Evolutionary conservation across 1,140 invertebrate species (phyloP).

Genomic region (Nilaparvata lugens): DNA sequence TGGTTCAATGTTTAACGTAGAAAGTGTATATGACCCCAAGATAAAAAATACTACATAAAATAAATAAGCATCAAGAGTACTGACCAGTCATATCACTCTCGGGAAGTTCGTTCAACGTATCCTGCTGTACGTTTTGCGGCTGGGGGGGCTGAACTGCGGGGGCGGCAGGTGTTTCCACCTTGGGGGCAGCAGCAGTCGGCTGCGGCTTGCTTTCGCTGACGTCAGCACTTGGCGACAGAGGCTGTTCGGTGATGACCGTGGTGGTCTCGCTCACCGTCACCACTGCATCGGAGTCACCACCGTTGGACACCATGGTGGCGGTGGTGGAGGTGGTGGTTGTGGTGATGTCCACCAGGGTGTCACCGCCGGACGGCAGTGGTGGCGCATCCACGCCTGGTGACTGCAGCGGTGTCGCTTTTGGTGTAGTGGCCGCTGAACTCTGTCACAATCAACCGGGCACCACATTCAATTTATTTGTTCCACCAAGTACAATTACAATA

Average conservation of each 20-base stretch:
- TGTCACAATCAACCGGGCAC: too few relatives aligned
- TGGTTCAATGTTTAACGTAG: too few relatives aligned
- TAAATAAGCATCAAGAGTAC: too few relatives aligned
- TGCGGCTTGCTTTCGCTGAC: not conserved
- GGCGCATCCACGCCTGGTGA: slow-evolving; percentile 43
- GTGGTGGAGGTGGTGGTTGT: slow-evolving; percentile 11
- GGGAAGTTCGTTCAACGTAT: slow-evolving; percentile 12
- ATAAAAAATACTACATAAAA: too few relatives aligned
- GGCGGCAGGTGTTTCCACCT: slow-evolving; percentile 10
- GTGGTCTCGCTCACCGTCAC: slow-evolving; percentile 23
- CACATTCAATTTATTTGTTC: too few relatives aligned
- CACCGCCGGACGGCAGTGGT: slow-evolving; percentile 15
- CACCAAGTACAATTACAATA: too few relatives aligned
- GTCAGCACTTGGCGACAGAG: slow-evolving; percentile 7
- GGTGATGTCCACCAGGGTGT: not conserved
- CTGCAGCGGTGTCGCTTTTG: slow-evolving; percentile 44
- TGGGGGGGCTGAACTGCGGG: not conserved
- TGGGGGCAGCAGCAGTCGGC: slow-evolving; percentile 9
- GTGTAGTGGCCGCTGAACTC: slow-evolving; percentile 33
- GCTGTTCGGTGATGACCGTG: not conserved
- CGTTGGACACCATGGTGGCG: slow-evolving; percentile 16
- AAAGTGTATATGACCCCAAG: too few relatives aligned
- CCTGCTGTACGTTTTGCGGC: not conserved
- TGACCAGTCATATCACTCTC: slow-evolving; percentile 31
- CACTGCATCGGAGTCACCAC: slow-evolving; percentile 6